Conservation (phyloP, 2,888 invertebrate species). For the Blera fallax region DNA sequence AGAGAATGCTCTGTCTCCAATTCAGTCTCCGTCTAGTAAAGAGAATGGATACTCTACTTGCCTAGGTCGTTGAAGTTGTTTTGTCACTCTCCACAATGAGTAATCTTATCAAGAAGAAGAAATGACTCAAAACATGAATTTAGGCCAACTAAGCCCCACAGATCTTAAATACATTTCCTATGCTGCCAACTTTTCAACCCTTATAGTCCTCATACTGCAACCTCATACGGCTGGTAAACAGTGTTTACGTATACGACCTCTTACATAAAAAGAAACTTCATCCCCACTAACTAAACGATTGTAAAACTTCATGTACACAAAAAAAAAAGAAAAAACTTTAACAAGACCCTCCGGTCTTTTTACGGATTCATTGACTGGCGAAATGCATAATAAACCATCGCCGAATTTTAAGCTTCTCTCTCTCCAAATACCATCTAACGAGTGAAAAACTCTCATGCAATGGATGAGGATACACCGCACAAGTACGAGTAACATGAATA, state of each 20-base stretch:
- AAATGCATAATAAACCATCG: conserved; percentile 34
- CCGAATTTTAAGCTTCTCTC: conserved; percentile 8
- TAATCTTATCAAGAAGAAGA: no score
- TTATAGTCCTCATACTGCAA: no score
- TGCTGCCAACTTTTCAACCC: background rate
- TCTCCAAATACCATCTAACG: conserved; percentile 15
- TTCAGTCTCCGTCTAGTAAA: no score
- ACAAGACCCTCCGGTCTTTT: background rate
- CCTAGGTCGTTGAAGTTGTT: no score
- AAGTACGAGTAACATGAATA: conserved; percentile 42
- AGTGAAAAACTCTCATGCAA: background rate
- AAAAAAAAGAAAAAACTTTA: background rate
- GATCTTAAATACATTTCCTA: no score
- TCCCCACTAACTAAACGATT: background rate
- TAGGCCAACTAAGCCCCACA: no score
- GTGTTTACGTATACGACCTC: background rate
- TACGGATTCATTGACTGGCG: conserved; percentile 15
- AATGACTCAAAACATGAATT: no score
- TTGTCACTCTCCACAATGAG: no score
- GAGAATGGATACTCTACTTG: no score
- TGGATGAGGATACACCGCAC: background rate
- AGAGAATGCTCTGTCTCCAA: no score
- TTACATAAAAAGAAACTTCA: background rate
- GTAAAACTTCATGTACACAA: background rate
- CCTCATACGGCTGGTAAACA: background rate